A percentile compares a stretch with the other conserved stretches of the same genome.
phyloP scores from a whole-genome alignment of 2,113 vertebrate species.

The Clupea harengus region DNA sequence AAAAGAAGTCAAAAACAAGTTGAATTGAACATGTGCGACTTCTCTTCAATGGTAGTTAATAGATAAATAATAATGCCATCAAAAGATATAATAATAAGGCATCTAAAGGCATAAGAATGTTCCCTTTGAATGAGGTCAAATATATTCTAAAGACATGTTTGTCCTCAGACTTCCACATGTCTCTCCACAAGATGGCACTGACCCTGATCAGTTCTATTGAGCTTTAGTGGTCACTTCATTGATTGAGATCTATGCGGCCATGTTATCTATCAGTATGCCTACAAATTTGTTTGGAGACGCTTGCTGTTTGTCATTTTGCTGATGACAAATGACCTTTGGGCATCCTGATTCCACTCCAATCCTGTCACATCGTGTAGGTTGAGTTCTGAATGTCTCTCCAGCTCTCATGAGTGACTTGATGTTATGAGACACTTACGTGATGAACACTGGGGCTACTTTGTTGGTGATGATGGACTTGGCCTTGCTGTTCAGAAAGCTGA shows the following conservation, averaged over 20 bases:
- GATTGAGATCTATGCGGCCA: background rate
- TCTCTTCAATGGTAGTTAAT: too few relatives aligned
- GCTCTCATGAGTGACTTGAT: background rate
- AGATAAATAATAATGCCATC: background rate
- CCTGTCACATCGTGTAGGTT: background rate
- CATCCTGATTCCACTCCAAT: too few relatives aligned
- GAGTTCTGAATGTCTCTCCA: background rate
- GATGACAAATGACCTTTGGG: too few relatives aligned
- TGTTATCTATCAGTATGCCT: too few relatives aligned
- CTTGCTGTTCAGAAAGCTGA: constrained; percentile 78
- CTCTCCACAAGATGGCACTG: background rate
- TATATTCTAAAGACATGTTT: background rate
- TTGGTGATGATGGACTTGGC: constrained; percentile 91
- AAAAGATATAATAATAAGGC: background rate
- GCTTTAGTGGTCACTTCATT: background rate
- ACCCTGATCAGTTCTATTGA: background rate
- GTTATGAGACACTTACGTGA: constrained; percentile 76
- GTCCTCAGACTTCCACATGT: background rate
- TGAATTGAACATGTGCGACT: too few relatives aligned
- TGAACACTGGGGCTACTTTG: constrained; percentile 86
- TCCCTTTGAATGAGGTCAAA: too few relatives aligned
- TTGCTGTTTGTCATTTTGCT: too few relatives aligned
- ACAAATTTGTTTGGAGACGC: too few relatives aligned
- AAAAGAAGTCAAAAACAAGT: too few relatives aligned
- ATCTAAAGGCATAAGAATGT: background rate